Conservation (phyloP, 2,797 vertebrate genomes). For the Lagothrix lagotricha region DNA sequence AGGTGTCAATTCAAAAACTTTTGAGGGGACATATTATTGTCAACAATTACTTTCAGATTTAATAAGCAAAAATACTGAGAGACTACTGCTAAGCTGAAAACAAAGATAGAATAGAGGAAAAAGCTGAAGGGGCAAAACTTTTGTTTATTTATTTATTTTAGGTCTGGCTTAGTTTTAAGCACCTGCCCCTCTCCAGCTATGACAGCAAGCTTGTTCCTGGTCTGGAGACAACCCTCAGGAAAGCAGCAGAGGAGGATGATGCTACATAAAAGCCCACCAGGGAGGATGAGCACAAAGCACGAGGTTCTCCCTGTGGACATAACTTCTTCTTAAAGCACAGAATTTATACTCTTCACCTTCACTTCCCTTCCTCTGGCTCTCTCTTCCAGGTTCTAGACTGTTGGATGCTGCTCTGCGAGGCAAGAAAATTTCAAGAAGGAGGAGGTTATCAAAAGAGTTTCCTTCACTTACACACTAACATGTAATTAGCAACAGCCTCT, state of each 20-base stretch:
- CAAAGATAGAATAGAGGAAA: neutral
- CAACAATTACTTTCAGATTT: neutral
- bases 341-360: neutral
- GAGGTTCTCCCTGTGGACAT: rapidly evolving
- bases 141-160: neutral
- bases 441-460: neutral
- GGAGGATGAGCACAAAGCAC: rapidly evolving
- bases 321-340: neutral
- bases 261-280: too few species aligned
- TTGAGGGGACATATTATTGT: neutral
- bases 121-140: neutral
- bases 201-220: neutral
- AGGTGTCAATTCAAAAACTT: neutral
- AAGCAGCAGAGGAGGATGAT: rapidly evolving
- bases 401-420: neutral
- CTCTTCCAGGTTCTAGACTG: neutral
- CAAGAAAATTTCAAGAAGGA: neutral
- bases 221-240: neutral
- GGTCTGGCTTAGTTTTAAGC: neutral
- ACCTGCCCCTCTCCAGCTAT: neutral
- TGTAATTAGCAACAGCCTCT: neutral
- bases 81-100: neutral
- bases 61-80: neutral
- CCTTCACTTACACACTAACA: neutral
- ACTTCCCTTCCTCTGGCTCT: neutral